Base-by-base conservation (phyloP, 2,797 vertebrate genomes). In the Oryzias dopingdopingensis region DNA sequence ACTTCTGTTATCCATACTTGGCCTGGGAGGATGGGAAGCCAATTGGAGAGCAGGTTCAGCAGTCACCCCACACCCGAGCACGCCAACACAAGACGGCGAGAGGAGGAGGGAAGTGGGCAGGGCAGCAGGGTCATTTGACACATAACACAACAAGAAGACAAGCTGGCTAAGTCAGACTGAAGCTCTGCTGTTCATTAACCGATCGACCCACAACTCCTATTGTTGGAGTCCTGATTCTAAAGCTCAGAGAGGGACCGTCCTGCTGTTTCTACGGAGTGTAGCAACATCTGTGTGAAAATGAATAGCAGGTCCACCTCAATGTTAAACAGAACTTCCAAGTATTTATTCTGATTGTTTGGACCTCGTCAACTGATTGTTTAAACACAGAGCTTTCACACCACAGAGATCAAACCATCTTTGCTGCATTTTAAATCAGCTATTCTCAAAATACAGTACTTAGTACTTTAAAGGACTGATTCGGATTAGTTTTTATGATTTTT, bases 1-100 rank as follows among this genome's bases (percentile, higher is more conserved):
- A 22, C 69, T 68, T 55, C 78, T 17, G 57, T 67, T 76, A 72
- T 83, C 90, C 89, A 86, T 91, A 91, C 83, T 90, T 89, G 89
- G 89, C 74, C 83, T 73, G 82, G 43, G 71, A 78, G 48, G 49
- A 66, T 72, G 70, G 83, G 61, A 74, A 81, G 71, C 91, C 89
- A 92, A 91, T 91, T 74, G 84, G 72, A 87, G 81, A 69, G 83
- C 81, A 74, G 54, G 73, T 62, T 77, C 41, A 4, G 23, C 44
- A 55, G 82, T 88, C 89, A 89, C 88, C 86, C 90, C 86, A 90
- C 86, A 59, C 71, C 43, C 49, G 18, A 26, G 42, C 58, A 42
- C 62, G 59, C 65, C 48, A 58, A 70, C 56, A 78, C 56, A 71
- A 80, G 74, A 77, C 74, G 77, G 15, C 53, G 64, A 48, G 5